Evolutionary conservation across 2,888 invertebrate genomes (phyloP).

Genomic region (Polyommatus icarus): DNA sequence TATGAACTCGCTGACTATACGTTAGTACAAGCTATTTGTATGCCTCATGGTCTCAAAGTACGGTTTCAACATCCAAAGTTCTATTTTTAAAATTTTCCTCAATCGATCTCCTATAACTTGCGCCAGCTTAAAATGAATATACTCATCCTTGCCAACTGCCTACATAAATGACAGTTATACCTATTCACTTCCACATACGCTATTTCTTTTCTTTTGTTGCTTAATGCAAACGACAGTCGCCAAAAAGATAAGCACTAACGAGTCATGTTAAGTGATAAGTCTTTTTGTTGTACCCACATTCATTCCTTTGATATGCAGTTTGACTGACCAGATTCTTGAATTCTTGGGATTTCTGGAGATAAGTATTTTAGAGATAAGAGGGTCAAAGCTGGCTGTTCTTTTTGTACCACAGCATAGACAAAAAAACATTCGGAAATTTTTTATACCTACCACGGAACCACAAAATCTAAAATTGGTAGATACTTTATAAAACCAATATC

Average conservation of each 20-base stretch:
- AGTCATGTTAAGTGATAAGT: conserved; percentile 23
- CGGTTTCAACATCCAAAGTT: background rate
- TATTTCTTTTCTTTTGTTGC: conserved; percentile 43
- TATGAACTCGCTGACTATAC: background rate
- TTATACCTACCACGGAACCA: too few species aligned
- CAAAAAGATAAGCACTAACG: conserved; percentile 23
- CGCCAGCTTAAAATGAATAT: conserved; percentile 59
- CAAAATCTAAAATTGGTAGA: too few species aligned
- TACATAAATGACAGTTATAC: conserved; percentile 58
- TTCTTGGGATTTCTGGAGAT: too few species aligned
- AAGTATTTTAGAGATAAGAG: too few species aligned
- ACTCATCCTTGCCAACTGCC: conserved; percentile 64
- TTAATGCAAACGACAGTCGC: conserved; percentile 31
- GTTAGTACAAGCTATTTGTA: background rate
- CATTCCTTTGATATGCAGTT: background rate
- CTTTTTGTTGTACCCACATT: background rate
- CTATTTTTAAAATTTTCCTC: background rate
- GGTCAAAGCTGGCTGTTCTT: too few species aligned
- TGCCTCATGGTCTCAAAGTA: background rate
- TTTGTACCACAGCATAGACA: too few species aligned
- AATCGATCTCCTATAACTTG: conserved; percentile 54
- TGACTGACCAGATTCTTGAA: background rate
- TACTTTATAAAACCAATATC: background rate
- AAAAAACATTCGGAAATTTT: too few species aligned
- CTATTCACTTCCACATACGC: conserved; percentile 51